These are phyloP conservation scores for Epinephelus malabaricus DNA, from an alignment of 2,797 vertebrate species.

Conservation along the genomic window DNA sequence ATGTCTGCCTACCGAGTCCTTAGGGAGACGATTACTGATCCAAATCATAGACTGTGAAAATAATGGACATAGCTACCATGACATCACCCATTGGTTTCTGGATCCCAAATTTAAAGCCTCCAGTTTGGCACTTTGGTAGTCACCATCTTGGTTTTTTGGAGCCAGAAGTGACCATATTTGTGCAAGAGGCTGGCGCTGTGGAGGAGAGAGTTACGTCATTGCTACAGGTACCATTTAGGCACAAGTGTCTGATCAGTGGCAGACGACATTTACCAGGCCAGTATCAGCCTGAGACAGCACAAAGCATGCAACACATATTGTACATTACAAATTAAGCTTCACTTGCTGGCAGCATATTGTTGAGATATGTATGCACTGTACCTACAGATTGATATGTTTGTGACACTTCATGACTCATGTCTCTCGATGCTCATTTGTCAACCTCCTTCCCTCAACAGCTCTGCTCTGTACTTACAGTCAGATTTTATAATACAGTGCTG, in stretches of 20 bases:
- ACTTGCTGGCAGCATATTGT: conserved; percentile 56
- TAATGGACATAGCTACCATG: no score
- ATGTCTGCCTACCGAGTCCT: no score
- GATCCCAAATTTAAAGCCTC: no score
- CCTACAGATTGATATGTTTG: conserved; percentile 54
- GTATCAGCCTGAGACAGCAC: background rate
- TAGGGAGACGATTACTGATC: no score
- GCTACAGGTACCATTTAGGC: no score
- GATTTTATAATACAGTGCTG: conserved; percentile 43
- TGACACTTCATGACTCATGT: conserved; percentile 48
- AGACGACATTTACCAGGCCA: background rate
- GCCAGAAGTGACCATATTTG: no score
- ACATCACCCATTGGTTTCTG: no score
- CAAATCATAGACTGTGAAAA: no score
- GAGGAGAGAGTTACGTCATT: no score
- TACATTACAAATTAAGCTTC: background rate
- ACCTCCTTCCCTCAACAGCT: conserved; percentile 23
- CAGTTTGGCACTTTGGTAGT: no score
- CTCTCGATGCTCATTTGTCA: conserved; percentile 45
- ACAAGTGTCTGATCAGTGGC: background rate
- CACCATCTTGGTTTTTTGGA: no score
- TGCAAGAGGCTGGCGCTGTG: no score
- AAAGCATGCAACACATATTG: background rate
- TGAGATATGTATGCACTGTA: conserved; percentile 53
- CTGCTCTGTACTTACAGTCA: conserved; percentile 9